phyloP scores from a whole-genome alignment of 2,113 vertebrate species.

The Sphaerodactylus townsendi region DNA sequence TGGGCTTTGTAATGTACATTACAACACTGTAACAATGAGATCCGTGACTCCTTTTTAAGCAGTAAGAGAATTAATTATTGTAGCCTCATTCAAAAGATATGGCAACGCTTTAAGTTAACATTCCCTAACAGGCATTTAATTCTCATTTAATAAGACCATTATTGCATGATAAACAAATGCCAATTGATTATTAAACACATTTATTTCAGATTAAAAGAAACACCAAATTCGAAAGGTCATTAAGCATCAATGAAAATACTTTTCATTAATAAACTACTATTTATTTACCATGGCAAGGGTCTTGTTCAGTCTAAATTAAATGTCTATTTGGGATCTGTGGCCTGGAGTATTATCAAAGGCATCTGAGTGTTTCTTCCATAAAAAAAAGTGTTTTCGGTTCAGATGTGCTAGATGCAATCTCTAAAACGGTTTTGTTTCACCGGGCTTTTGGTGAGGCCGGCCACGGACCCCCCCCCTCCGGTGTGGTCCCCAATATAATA shows the following conservation, averaged over 20 bases:
- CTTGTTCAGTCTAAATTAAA: constrained; percentile 78
- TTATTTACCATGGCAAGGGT: constrained; percentile 74
- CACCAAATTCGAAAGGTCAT: constrained; percentile 69
- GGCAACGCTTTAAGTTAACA: constrained; percentile 44
- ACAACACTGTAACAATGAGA: constrained; percentile 58
- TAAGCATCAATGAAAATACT: constrained; percentile 69
- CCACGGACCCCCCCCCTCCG: no score
- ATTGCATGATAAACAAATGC: constrained; percentile 69
- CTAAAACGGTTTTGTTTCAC: no score
- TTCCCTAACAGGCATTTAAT: constrained; percentile 54
- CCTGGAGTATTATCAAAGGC: constrained; percentile 69
- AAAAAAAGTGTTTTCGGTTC: constrained; percentile 66
- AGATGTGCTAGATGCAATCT: constrained; percentile 63
- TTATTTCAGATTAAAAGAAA: constrained; percentile 74
- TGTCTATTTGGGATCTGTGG: constrained; percentile 68
- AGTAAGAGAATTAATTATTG: constrained; percentile 58
- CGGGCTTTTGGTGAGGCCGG: no score
- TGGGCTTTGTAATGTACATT: constrained; percentile 28
- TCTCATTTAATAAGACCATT: constrained; percentile 73
- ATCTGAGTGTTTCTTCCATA: constrained; percentile 52
- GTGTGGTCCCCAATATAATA: no score
- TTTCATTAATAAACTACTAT: constrained; percentile 74
- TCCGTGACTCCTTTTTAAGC: constrained; percentile 49
- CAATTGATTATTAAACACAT: constrained; percentile 79
- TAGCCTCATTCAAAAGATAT: constrained; percentile 30